phyloP scores from a whole-genome alignment of 2,888 invertebrate species.

The Embidobia sp. region DNA sequence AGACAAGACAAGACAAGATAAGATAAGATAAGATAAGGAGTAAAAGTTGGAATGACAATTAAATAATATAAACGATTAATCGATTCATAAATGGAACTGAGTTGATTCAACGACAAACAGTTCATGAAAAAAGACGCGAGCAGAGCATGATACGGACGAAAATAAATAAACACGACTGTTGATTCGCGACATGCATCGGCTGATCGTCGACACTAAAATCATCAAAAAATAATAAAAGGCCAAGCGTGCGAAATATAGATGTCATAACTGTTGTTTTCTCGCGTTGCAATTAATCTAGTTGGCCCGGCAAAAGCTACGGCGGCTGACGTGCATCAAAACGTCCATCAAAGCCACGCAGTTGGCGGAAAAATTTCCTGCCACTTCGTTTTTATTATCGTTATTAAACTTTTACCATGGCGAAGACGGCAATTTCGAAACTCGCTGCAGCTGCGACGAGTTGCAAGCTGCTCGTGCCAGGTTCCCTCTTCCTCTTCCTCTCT shows the following conservation, averaged over 20 bases:
- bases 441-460: conserved; percentile 68
- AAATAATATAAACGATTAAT: no score
- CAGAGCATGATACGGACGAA: not conserved
- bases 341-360: conserved; percentile 64
- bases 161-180: not conserved
- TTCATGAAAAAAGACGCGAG: no score
- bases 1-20: no score
- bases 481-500: conserved; percentile 59
- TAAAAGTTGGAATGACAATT: no score
- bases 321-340: conserved; percentile 61
- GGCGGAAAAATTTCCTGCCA: conserved; percentile 64
- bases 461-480: conserved; percentile 71
- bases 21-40: no score
- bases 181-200: no score
- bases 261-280: conserved; percentile 61
- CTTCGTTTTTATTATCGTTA: conserved; percentile 70
- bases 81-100: no score
- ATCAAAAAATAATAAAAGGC: conserved; percentile 57
- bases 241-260: conserved; percentile 53
- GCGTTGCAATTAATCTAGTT: conserved; percentile 55
- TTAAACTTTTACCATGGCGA: conserved; percentile 66
- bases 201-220: conserved; percentile 45
- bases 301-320: conserved; percentile 53
- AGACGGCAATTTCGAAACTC: conserved; percentile 67
- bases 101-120: no score